A percentile compares a stretch with the other conserved stretches of the same genome.
Conservation (phyloP, 2,113 vertebrate genomes). For the Atractosteus spatula region DNA sequence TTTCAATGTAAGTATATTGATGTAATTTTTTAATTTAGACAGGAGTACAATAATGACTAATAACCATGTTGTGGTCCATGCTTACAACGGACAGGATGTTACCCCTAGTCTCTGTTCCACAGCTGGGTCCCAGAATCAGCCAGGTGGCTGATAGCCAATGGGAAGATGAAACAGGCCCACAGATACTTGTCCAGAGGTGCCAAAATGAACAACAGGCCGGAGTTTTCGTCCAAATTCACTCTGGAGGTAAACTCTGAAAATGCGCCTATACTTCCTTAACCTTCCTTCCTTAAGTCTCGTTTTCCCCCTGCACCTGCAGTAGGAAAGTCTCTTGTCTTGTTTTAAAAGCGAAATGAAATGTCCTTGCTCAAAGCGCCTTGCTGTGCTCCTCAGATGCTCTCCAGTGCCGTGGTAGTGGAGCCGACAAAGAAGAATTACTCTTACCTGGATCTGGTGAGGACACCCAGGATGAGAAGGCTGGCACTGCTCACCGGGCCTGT, state of each 20-base stretch:
- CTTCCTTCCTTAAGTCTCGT: not conserved
- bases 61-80: too few species aligned
- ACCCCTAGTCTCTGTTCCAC: not conserved
- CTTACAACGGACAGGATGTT: too few species aligned
- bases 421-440: conserved; percentile 46
- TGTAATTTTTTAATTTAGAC: too few species aligned
- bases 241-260: conserved; percentile 49
- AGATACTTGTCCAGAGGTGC: conserved; percentile 74
- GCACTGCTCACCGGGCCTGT: conserved; percentile 51
- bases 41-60: too few species aligned
- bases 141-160: conserved; percentile 79
- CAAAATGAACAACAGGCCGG: conserved; percentile 61
- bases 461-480: conserved; percentile 64
- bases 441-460: conserved; percentile 63
- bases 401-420: conserved; percentile 39
- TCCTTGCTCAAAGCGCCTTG: not conserved
- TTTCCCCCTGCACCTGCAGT: not conserved
- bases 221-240: conserved; percentile 54
- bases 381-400: conserved; percentile 45
- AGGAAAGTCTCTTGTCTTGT: too few species aligned
- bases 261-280: too few species aligned
- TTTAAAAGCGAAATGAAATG: not conserved
- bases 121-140: conserved; percentile 93
- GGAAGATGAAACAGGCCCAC: conserved; percentile 66
- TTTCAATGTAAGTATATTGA: too few species aligned